Evolutionary conservation across 2,888 invertebrate species (phyloP).

Genomic region (Tolmerus cingulatus): DNA sequence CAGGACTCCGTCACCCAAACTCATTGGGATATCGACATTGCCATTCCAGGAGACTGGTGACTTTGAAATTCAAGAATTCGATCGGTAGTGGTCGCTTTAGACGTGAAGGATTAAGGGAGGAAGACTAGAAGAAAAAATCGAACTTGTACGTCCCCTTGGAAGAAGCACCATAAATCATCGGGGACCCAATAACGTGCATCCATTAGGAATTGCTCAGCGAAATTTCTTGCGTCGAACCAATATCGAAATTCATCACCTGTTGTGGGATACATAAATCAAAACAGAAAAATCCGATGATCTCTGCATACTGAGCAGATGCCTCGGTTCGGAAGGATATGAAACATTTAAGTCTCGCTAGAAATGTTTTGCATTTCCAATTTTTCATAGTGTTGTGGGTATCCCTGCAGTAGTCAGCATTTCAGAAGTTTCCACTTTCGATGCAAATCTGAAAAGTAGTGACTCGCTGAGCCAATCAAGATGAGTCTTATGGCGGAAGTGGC

Average conservation of each 20-base stretch:
- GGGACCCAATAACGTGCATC: slow-evolving; percentile 8
- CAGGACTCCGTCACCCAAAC: neutral
- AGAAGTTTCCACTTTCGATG: neutral
- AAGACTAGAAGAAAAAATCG: neutral
- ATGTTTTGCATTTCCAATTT: neutral
- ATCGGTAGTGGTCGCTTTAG: neutral
- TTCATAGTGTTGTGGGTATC: neutral
- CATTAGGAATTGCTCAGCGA: slow-evolving; percentile 12
- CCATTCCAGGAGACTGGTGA: neutral
- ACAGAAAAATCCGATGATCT: slow-evolving; percentile 27
- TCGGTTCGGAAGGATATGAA: neutral
- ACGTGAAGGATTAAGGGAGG: neutral
- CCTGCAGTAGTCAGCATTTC: neutral
- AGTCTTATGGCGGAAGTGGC: neutral
- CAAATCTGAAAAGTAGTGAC: neutral
- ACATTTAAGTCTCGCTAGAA: neutral
- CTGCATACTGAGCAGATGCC: slow-evolving; percentile 26
- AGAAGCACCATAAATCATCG: slow-evolving; percentile 16
- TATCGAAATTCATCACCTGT: slow-evolving; percentile 40
- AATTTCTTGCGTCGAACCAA: neutral
- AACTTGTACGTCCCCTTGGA: neutral
- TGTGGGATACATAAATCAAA: slow-evolving; percentile 33
- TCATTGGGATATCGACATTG: neutral
- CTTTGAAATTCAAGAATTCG: neutral
- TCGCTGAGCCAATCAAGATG: neutral